A percentile compares a stretch with the other conserved stretches of the same genome.
phyloP scores from a whole-genome alignment of 2,113 vertebrate species.

The Hipposideros armiger region DNA sequence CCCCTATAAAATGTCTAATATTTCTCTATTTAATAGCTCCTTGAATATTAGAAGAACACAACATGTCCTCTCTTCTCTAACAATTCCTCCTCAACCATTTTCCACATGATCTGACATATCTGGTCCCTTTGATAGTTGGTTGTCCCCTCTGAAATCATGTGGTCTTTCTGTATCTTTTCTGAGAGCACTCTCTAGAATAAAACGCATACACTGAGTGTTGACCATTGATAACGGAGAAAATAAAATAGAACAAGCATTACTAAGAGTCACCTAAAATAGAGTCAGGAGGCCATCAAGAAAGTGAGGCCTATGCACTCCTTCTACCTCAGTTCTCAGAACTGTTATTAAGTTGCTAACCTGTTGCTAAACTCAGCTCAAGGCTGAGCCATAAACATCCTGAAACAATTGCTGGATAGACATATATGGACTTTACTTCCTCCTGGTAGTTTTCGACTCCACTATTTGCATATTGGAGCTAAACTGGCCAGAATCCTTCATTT shows the following conservation, averaged over 20 bases:
- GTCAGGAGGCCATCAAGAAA: too few species aligned
- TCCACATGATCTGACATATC: background rate
- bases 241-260: too few species aligned
- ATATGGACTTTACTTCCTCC: background rate
- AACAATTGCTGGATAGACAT: background rate
- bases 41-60: background rate
- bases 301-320: background rate
- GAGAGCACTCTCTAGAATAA: constrained; percentile 7
- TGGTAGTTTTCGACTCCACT: background rate
- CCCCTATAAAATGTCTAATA: background rate
- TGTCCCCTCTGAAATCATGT: too few species aligned
- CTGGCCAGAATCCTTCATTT: background rate
- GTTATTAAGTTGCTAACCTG: background rate
- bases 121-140: background rate
- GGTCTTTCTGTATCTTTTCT: too few species aligned
- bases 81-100: background rate
- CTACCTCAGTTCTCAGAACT: background rate
- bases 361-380: background rate
- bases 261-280: background rate
- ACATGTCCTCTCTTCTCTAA: background rate
- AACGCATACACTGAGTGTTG: background rate
- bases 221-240: background rate
- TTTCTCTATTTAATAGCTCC: background rate
- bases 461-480: background rate
- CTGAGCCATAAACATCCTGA: background rate